A percentile compares a stretch with the other conserved stretches of the same genome.
phyloP scores from a whole-genome alignment of 2,888 invertebrate species.

The Sceliomorpha sp. region DNA sequence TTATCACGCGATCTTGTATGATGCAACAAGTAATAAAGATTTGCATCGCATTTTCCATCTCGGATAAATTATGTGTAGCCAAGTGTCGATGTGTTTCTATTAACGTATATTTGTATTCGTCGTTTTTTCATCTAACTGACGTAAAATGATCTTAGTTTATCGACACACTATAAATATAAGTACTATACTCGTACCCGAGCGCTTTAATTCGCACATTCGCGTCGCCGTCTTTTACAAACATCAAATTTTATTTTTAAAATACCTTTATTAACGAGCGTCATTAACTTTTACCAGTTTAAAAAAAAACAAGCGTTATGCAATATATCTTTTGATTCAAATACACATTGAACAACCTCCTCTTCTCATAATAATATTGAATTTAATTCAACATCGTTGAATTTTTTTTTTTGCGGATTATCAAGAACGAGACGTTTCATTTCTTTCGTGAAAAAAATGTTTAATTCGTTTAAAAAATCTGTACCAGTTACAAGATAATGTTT shows the following conservation, averaged over 20 bases:
- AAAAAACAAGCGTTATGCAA: not conserved
- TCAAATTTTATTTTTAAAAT: not conserved
- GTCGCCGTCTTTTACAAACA: not conserved
- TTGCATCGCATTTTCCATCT: constrained; percentile 30
- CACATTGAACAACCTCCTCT: too few species aligned
- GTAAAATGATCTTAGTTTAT: constrained; percentile 30
- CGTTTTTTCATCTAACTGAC: constrained; percentile 23
- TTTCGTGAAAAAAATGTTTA: too few species aligned
- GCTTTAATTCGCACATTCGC: constrained; percentile 4
- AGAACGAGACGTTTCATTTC: too few species aligned
- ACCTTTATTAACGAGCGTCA: too few species aligned
- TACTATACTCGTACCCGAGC: constrained; percentile 16
- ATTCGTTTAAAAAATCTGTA: too few species aligned
- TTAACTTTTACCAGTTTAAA: too few species aligned
- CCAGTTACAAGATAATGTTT: too few species aligned
- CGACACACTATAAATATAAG: constrained; percentile 28
- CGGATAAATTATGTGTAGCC: constrained; percentile 22
- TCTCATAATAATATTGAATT: too few species aligned
- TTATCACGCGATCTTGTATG: constrained; percentile 28
- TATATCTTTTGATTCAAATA: not conserved
- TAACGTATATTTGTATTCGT: constrained; percentile 28
- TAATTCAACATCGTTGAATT: too few species aligned
- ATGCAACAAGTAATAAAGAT: constrained; percentile 37
- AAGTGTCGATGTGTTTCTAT: constrained; percentile 14
- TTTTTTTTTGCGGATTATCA: too few species aligned